Conservation (phyloP, 2,888 invertebrate species). For the Lithophane ornitopus region DNA sequence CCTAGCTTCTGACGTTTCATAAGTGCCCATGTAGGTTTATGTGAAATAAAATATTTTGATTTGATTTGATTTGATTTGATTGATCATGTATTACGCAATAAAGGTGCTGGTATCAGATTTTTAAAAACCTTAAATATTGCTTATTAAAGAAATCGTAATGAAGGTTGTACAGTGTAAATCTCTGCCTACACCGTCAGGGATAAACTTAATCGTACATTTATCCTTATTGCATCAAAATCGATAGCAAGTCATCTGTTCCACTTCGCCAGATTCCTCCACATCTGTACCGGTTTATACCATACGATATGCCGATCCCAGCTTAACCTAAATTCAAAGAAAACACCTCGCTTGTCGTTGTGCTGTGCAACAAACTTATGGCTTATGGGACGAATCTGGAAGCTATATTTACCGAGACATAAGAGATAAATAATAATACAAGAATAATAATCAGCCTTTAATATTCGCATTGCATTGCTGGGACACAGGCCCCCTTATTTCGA, state of each 20-base stretch:
- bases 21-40: no score
- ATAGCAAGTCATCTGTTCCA: slow-evolving; percentile 20
- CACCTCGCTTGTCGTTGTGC: slow-evolving; percentile 34
- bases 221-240: slow-evolving; percentile 19
- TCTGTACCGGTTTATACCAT: slow-evolving; percentile 2
- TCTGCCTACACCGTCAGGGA: background rate
- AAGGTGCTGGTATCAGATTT: no score
- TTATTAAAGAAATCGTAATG: background rate
- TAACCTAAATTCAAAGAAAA: slow-evolving; percentile 70
- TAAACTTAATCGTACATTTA: slow-evolving; percentile 1
- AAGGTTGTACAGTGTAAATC: background rate
- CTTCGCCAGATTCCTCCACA: slow-evolving; percentile 1
- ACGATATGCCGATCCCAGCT: slow-evolving; percentile 53
- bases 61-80: no score
- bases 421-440: no score
- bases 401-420: background rate
- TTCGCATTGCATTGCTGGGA: no score
- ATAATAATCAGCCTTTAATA: no score
- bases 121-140: no score
- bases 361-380: slow-evolving; percentile 2
- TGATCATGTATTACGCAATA: no score
- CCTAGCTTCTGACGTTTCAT: no score
- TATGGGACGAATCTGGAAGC: background rate
- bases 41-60: no score
- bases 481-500: no score